Percentiles rank a stretch among this genome's conserved stretches.
phyloP scores from a whole-genome alignment of 2,113 vertebrate genomes.

The Danio rerio region GRCz12tu NC_133176.1:13388501-13389000 shows the following conservation, averaged over 20 bases:
- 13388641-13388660: neutral
- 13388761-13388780: no score
- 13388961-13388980: no score
- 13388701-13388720: neutral
- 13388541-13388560: conserved; percentile 88
- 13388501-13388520: neutral
- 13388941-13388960: no score
- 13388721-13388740: neutral
- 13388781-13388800: no score
- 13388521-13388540: neutral
- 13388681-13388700: neutral
- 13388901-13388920: no score
- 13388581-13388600: conserved; percentile 92
- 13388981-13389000: no score
- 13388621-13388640: neutral
- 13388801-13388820: neutral
- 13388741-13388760: neutral
- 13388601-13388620: conserved; percentile 73
- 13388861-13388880: no score
- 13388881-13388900: no score
- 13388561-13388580: conserved; percentile 99
- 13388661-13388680: neutral
- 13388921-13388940: no score
- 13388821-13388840: no score
- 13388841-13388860: no score